phyloP scores from a whole-genome alignment of 1,140 invertebrate species.

The Varroa destructor region DNA sequence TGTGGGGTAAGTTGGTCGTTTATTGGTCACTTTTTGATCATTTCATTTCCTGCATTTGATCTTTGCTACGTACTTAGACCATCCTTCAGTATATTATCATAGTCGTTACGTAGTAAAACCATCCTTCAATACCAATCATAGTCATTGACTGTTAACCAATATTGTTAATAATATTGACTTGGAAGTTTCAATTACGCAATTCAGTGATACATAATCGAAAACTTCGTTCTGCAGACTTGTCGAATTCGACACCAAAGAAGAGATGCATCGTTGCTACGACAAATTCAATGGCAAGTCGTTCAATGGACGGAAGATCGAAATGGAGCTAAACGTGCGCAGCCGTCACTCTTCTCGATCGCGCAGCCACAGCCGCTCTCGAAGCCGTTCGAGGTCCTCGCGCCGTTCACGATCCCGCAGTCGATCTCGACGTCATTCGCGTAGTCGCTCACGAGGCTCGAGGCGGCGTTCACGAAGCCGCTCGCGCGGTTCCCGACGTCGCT shows the following conservation, averaged over 20 bases:
- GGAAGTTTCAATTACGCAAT: no score
- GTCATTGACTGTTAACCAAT: neutral
- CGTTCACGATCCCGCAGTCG: constrained; percentile 2
- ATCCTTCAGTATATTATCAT: neutral
- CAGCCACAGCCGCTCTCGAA: no score
- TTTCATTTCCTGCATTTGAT: neutral
- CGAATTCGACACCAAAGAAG: constrained; percentile 25
- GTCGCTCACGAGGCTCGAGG: constrained; percentile 6
- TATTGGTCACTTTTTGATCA: no score
- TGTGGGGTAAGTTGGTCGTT: neutral
- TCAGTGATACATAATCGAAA: no score
- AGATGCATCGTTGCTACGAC: constrained; percentile 24
- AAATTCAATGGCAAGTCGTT: constrained; percentile 26
- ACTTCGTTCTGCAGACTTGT: neutral
- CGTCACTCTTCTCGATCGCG: constrained; percentile 20
- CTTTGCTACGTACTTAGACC: neutral
- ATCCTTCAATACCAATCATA: neutral
- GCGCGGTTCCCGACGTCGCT: neutral
- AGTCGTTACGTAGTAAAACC: neutral
- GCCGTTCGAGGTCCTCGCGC: constrained; percentile 1
- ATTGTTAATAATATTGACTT: no score
- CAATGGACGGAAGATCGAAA: constrained; percentile 19
- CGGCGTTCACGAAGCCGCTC: constrained; percentile 13
- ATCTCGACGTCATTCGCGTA: constrained; percentile 13
- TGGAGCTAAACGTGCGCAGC: constrained; percentile 14